A percentile compares a stretch with the other conserved stretches of the same genome.
Conservation (phyloP, 2,113 vertebrate species). For the Chloropsis cyanopogon region DNA sequence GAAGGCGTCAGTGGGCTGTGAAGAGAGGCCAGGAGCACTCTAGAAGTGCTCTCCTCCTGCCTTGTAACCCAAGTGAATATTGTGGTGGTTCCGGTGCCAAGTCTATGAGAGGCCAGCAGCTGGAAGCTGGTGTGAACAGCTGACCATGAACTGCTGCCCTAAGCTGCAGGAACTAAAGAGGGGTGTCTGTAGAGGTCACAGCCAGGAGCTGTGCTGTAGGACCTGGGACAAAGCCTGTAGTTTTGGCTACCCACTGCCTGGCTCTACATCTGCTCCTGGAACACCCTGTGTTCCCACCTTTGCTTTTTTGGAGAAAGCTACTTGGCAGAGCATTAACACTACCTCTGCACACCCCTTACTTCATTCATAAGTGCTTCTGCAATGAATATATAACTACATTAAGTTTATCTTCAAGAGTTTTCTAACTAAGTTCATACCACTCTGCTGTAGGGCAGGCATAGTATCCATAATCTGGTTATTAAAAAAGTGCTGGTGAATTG, state of each 20-base stretch:
- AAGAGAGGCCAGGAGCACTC: background rate
- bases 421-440: background rate
- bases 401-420: background rate
- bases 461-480: background rate
- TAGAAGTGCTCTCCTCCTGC: background rate
- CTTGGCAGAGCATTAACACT: background rate
- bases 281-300: background rate
- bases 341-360: background rate
- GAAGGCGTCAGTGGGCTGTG: background rate
- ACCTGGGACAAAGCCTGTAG: background rate
- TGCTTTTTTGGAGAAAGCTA: background rate
- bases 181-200: background rate
- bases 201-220: background rate
- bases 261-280: background rate
- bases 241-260: background rate
- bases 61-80: accelerated
- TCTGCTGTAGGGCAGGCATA: background rate
- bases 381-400: background rate
- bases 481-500: background rate
- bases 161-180: background rate
- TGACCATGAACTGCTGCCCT: background rate
- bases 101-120: background rate
- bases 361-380: background rate
- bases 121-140: background rate
- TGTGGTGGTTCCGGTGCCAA: background rate